Conservation (phyloP, 2,888 invertebrate species). For the Gymnoscelis rufifasciata region DNA sequence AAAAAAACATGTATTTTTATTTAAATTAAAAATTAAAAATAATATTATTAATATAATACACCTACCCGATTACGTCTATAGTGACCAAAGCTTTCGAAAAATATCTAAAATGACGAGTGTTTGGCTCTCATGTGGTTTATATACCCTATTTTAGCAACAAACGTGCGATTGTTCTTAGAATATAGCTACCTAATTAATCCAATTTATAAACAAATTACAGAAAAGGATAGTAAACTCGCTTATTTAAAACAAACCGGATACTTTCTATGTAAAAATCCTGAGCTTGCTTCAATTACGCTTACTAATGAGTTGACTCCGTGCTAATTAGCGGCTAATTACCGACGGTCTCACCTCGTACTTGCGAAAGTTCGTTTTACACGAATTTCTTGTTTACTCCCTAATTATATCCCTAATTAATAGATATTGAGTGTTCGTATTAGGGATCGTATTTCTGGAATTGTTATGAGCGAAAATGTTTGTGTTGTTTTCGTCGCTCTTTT, state of each 20-base stretch:
- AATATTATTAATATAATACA: no score
- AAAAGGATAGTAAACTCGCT: conserved; percentile 13
- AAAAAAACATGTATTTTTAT: no score
- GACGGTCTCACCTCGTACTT: conserved; percentile 65
- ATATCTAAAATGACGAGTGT: no score
- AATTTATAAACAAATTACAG: no score
- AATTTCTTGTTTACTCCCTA: conserved; percentile 51
- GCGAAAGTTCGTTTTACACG: conserved; percentile 51
- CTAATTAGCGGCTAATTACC: conserved; percentile 76
- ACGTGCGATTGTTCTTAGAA: no score
- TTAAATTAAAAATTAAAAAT: no score
- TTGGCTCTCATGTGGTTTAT: no score
- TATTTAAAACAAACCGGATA: conserved; percentile 50
- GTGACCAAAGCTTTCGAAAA: no score
- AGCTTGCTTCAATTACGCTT: conserved; percentile 67
- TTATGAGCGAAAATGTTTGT: conserved; percentile 1
- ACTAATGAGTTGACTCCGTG: conserved; percentile 67
- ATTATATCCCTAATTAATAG: conserved; percentile 40
- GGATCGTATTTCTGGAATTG: conserved; percentile 18
- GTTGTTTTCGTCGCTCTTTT: background rate
- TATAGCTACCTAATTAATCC: no score
- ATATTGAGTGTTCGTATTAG: conserved; percentile 28
- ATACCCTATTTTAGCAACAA: no score
- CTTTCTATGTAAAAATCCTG: conserved; percentile 60
- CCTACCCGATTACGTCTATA: no score